Percentiles rank a stretch among this genome's conserved stretches.
These are phyloP conservation scores for Anas georgica DNA, from an alignment of 2,797 vertebrate species.

Conservation along the genomic window DNA sequence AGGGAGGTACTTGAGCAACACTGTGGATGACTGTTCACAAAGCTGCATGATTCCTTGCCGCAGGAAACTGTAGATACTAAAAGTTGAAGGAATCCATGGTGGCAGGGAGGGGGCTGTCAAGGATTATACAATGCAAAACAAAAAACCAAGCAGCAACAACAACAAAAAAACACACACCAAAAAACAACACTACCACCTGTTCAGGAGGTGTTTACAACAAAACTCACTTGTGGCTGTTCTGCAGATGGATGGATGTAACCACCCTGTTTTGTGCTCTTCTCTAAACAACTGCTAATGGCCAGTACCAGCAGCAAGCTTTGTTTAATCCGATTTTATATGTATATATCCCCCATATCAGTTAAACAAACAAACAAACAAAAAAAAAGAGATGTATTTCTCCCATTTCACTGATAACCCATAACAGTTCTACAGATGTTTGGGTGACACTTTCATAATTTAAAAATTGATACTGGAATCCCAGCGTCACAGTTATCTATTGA, in stretches of 20 bases:
- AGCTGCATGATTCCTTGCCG: neutral
- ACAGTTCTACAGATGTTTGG: neutral
- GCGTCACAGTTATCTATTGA: neutral
- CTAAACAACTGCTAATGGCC: neutral
- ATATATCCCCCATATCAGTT: neutral
- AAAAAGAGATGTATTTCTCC: neutral
- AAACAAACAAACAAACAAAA: neutral
- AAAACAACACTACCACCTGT: rapidly evolving
- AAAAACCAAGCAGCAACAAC: neutral
- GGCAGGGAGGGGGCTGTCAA: neutral
- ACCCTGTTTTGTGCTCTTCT: neutral
- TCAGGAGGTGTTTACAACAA: neutral
- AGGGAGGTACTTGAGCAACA: neutral
- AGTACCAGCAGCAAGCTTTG: rapidly evolving
- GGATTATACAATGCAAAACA: neutral
- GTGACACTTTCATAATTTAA: neutral
- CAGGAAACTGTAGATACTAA: neutral
- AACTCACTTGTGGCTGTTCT: neutral
- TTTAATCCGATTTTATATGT: neutral
- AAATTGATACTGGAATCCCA: neutral
- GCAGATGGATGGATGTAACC: neutral
- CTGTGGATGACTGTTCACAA: neutral
- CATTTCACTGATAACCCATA: neutral
- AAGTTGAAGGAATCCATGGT: neutral
- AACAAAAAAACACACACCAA: neutral